Conservation (phyloP, 64 coral and sea anemone species). For the Stichodactyla mertensii region DNA sequence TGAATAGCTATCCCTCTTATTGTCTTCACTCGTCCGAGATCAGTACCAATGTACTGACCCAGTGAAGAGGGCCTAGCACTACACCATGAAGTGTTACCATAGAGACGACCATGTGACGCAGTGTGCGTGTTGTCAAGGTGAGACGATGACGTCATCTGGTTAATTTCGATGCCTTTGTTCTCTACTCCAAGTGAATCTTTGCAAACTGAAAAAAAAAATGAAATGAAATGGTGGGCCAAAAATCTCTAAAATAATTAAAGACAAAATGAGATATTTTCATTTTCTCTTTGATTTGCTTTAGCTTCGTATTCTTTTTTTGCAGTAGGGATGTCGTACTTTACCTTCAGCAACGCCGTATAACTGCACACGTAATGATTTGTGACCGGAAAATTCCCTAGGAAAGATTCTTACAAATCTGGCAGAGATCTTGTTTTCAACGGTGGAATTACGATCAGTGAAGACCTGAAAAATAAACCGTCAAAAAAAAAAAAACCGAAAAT, state of each 20-base stretch:
- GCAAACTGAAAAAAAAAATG: not conserved
- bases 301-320: not conserved
- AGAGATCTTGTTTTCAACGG: not conserved
- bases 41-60: constrained; percentile 26
- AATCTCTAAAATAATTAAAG: not conserved
- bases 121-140: not conserved
- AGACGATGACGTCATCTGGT: not conserved
- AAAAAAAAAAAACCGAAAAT: too few species aligned
- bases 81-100: constrained; percentile 18
- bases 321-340: not conserved
- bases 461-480: not conserved
- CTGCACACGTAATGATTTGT: not conserved
- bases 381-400: not conserved
- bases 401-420: not conserved
- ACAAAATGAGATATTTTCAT: not conserved
- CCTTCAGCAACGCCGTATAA: not conserved
- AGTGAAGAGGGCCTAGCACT: not conserved
- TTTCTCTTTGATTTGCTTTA: not conserved
- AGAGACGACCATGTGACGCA: not conserved
- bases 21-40: constrained; percentile 19
- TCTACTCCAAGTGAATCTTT: not conserved
- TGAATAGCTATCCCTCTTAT: constrained; percentile 44
- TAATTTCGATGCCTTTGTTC: not conserved
- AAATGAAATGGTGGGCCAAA: not conserved
- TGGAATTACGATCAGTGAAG: not conserved